Percentiles rank a stretch among this genome's conserved stretches.
Evolutionary conservation across 2,113 vertebrate genomes (phyloP).

Genomic region (Tringa solitaria): DNA sequence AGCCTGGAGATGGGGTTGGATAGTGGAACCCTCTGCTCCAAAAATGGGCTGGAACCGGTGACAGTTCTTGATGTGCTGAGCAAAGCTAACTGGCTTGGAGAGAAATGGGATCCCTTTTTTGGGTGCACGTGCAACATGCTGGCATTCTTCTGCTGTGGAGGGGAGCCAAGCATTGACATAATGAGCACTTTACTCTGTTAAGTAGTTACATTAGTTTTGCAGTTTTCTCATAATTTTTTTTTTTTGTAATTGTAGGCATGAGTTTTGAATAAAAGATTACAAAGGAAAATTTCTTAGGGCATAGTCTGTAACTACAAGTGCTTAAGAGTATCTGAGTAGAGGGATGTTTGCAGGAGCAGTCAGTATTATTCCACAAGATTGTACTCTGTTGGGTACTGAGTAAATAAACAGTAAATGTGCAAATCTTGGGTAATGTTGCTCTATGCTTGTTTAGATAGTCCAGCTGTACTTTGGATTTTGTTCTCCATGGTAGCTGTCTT

Average conservation of each 20-base stretch:
- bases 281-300: not conserved
- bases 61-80: not conserved
- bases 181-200: not conserved
- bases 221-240: not conserved
- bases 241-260: not conserved
- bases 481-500: not conserved
- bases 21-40: not conserved
- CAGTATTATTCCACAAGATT: not conserved
- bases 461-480: constrained; percentile 21
- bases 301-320: not conserved
- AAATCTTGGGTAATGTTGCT: not conserved
- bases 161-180: not conserved
- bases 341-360: not conserved
- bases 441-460: not conserved
- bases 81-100: not conserved
- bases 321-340: not conserved
- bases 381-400: not conserved
- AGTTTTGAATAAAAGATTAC: not conserved
- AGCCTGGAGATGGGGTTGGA: not conserved
- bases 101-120: not conserved
- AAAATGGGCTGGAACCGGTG: not conserved
- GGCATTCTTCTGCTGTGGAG: not conserved
- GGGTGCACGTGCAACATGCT: not conserved
- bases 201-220: not conserved
- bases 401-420: constrained; percentile 13